Conservation (phyloP, 2,113 vertebrate genomes). For the Pachypanchax playfairii region DNA sequence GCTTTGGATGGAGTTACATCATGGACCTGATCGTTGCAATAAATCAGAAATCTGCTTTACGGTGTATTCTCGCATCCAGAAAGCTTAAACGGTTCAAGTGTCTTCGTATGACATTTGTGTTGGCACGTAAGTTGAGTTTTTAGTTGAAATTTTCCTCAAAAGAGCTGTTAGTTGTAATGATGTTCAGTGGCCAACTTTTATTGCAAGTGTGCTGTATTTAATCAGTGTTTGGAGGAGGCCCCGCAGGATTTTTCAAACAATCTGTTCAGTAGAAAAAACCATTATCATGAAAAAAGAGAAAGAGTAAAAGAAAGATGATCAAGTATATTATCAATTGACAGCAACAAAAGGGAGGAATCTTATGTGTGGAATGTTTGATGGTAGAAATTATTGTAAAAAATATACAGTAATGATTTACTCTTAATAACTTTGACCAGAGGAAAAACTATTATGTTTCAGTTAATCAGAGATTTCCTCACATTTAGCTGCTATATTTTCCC, state of each 20-base stretch:
- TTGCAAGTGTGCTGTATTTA: slow-evolving; percentile 18
- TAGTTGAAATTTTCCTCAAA: slow-evolving; percentile 37
- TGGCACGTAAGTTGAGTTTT: slow-evolving; percentile 25
- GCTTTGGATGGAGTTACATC: slow-evolving; percentile 22
- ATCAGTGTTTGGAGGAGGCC: slow-evolving; percentile 30
- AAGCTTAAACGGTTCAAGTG: slow-evolving; percentile 16
- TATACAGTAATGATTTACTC: not conserved
- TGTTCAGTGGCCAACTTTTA: slow-evolving; percentile 26
- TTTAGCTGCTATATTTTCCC: slow-evolving; percentile 10
- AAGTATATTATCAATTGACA: not conserved
- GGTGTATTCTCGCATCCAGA: slow-evolving; percentile 26
- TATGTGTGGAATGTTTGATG: slow-evolving; percentile 4
- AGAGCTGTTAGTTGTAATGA: slow-evolving; percentile 12
- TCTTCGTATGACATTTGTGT: slow-evolving; percentile 16
- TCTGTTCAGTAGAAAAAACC: slow-evolving; percentile 29
- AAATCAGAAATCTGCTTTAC: slow-evolving; percentile 31
- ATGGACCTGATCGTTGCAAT: slow-evolving; percentile 27
- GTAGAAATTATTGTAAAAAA: not conserved
- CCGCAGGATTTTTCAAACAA: slow-evolving; percentile 36
- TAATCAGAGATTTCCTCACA: slow-evolving; percentile 11
- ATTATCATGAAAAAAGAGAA: not conserved
- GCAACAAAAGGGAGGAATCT: not conserved
- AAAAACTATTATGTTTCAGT: not conserved
- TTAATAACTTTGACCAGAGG: not conserved
- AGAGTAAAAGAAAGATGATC: not conserved